A percentile compares a stretch with the other conserved stretches of the same genome.
These are phyloP conservation scores for Glaucidium brasilianum DNA, from an alignment of 2,113 vertebrate genomes.

Conservation along the genomic window DNA sequence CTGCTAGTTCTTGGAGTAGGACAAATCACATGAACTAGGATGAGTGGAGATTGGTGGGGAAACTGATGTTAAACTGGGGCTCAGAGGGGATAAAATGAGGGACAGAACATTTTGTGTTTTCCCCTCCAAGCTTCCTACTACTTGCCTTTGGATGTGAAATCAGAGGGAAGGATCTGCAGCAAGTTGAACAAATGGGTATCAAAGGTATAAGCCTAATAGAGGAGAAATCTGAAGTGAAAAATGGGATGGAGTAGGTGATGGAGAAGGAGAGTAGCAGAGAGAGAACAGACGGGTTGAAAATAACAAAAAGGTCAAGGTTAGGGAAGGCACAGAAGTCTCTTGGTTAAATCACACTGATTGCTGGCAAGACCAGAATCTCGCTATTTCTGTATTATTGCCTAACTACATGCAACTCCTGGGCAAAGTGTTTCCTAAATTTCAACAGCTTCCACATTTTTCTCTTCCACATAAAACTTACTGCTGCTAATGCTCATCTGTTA, in stretches of 20 bases:
- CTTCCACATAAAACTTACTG: neutral
- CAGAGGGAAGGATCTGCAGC: neutral
- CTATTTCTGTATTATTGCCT: neutral
- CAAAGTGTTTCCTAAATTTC: neutral
- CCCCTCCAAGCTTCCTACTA: neutral
- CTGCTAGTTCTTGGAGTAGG: neutral
- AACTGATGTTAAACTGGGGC: neutral
- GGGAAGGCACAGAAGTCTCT: neutral
- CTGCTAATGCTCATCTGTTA: neutral
- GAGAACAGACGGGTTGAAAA: neutral
- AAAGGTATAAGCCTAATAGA: neutral
- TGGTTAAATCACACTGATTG: neutral
- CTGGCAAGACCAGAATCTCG: neutral
- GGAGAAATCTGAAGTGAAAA: neutral
- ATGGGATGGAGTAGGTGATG: neutral
- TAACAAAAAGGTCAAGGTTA: neutral
- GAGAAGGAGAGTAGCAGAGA: neutral
- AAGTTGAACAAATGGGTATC: neutral
- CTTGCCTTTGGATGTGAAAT: neutral
- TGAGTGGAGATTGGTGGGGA: neutral
- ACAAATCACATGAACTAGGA: neutral
- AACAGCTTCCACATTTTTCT: neutral
- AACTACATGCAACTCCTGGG: neutral
- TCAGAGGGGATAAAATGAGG: neutral
- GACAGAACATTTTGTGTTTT: neutral